Conservation (phyloP, 1,140 invertebrate genomes). For the Triops cancriformis region DNA sequence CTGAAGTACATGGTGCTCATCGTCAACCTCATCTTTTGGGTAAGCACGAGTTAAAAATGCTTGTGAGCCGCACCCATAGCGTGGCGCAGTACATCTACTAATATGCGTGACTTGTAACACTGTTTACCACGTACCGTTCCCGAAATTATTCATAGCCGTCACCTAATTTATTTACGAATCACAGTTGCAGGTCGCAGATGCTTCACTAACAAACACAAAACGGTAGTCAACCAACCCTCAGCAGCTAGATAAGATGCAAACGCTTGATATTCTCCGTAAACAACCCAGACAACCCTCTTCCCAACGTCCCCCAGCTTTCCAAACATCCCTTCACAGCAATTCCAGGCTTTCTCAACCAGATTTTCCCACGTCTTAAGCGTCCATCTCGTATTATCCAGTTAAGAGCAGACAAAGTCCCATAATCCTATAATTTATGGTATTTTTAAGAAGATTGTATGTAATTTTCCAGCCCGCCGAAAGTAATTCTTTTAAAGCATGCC, state of each 20-base stretch:
- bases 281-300: conserved; percentile 4
- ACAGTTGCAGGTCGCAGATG: neutral
- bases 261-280: conserved; percentile 6
- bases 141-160: neutral
- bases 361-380: neutral
- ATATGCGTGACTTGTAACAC: conserved; percentile 25
- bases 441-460: neutral
- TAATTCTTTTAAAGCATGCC: neutral
- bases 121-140: neutral
- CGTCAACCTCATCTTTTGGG: conserved; percentile 62
- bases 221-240: conserved; percentile 18
- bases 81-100: conserved; percentile 35
- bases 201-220: conserved; percentile 17
- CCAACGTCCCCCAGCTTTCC: neutral
- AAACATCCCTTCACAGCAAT: neutral
- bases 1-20: conserved; percentile 59
- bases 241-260: neutral
- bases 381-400: too few species aligned
- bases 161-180: neutral
- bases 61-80: conserved; percentile 23
- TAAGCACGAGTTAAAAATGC: conserved; percentile 42
- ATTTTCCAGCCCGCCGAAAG: neutral
- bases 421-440: too few species aligned
- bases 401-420: too few species aligned
- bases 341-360: neutral